Base-by-base conservation (phyloP, 2,113 vertebrate genomes). In the Lepus americanus region DNA sequence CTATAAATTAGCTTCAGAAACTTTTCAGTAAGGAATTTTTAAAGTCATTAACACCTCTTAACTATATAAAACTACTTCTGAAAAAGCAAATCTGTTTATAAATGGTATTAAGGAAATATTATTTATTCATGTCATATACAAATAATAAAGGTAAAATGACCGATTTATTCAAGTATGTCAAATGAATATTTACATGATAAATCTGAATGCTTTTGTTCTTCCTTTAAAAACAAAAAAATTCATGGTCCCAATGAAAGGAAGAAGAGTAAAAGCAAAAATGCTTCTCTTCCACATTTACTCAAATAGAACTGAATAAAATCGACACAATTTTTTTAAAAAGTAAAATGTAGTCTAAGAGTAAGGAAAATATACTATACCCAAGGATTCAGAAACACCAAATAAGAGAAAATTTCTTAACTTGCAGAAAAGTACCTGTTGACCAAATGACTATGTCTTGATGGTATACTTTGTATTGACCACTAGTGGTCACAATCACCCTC, bases 201-300 rank as follows among this genome's bases (percentile, higher is more conserved):
- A 9, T 69, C 39, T 82, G 17, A 85, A 78, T 3, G 7, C 69
- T 91, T 93, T 92, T 89, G 67, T 94, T 94, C 67, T 70, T 84
- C 72, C 66, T 55, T 93, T 96, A 89, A 90, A 94, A 96, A 73
- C 17, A 59, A 59, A 59, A 82, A 93, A n/a, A n/a, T 53, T 95
- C 0, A 0, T 0, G 86, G 23, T 11, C 14, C 70, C 90, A 20
- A 84, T 94, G 77, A 76, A 76, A 93, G 94, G 16, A 73, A 87
- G 13, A 81, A 94, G 25, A 95, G 6, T 5, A 17, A 59, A 77
- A 70, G 86, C 4, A 87, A 95, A 95, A 81, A 33, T 36, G 33
- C 3, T 23, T 63, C 33, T 17, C 44, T 12, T 22, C 19, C 29
- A 83, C 17, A 92, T 51, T 80, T 29, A 80, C 55, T 33, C 73